phyloP scores from a whole-genome alignment of 2,113 vertebrate species.

The Pantherophis guttatus region DNA sequence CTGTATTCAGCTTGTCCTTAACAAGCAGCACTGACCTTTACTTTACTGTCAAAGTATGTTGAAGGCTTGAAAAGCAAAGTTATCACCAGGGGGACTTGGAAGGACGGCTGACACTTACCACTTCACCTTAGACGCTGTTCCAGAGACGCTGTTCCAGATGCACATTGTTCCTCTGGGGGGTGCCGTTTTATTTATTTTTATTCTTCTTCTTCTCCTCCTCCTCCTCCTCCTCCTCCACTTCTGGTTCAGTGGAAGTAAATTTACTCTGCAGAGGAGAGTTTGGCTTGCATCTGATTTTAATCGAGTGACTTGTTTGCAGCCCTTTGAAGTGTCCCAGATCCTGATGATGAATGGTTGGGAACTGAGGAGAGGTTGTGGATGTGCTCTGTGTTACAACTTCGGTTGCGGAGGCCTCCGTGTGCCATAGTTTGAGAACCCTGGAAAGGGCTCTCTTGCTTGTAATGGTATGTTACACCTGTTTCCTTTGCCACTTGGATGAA shows the following conservation, averaged over 20 bases:
- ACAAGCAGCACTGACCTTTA: slow-evolving; percentile 78
- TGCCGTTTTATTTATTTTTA: slow-evolving; percentile 53
- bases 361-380: slow-evolving; percentile 38
- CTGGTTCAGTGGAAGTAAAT: slow-evolving; percentile 67
- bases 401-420: slow-evolving; percentile 42
- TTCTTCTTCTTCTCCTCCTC: neutral
- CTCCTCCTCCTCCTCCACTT: slow-evolving; percentile 58
- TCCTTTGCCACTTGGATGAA: slow-evolving; percentile 37
- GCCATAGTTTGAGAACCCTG: slow-evolving; percentile 37
- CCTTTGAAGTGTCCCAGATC: slow-evolving; percentile 51
- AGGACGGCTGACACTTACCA: slow-evolving; percentile 68
- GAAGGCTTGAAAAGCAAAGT: slow-evolving; percentile 72
- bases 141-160: slow-evolving; percentile 45
- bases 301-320: slow-evolving; percentile 62
- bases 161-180: slow-evolving; percentile 60
- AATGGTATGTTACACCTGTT: slow-evolving; percentile 28
- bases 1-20: slow-evolving; percentile 71
- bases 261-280: slow-evolving; percentile 63
- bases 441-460: slow-evolving; percentile 43
- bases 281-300: slow-evolving; percentile 71
- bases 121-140: slow-evolving; percentile 55
- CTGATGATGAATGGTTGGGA: slow-evolving; percentile 60
- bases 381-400: slow-evolving; percentile 48
- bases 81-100: slow-evolving; percentile 70
- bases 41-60: slow-evolving; percentile 77